Evolutionary conservation across 2,113 vertebrate species (phyloP), one percentile per base, ranked within the genome.

Genomic region (Gallinago media): DNA sequence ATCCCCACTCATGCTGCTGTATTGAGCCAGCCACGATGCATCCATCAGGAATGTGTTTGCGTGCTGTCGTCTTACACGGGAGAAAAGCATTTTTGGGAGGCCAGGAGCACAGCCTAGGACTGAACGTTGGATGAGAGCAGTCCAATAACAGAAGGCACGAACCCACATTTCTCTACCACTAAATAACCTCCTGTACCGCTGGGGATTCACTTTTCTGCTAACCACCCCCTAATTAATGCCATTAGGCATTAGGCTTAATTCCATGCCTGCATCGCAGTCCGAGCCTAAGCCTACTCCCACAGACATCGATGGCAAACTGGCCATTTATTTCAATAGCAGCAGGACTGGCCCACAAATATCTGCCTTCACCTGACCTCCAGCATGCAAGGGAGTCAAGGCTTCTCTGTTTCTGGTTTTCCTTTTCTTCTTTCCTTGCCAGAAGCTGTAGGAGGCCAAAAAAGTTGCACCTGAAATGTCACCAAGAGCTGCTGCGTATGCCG

Each of bases 31-130:
- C 47, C 82, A n/a, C 5, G 0, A 12, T 1, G 32, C 34, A 4
- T 72, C 20, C 2, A 0, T 47, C 5, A 25, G 52, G 46, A 85
- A 9, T 8, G n/a, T 9, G 22, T 52, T 59, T 40, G 63, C 0
- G 0, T 86, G 76, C 42, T 3, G 7, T 17, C 46, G 2, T 34
- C 47, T 63, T 44, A 52, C 16, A n/a, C 0, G 0, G 59, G 34
- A 85, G 42, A 54, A 68, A 50, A 65, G 25, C 15, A 6, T 63
- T 90, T 93, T 55, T 22, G 72, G 49, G 75, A 77, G 55, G 58
- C 75, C 80, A 31, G 88, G 59, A 82, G 36, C 77, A 49, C 3
- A 2, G 50, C 27, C 31, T 23, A 34, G 55, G 42, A 42, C 27
- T 36, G 15, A 71, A 20, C 16, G 3, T 0, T 0, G 15, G 20